These are phyloP conservation scores for Idaea aversata DNA, from an alignment of 2,888 invertebrate species.

Conservation along the genomic window DNA sequence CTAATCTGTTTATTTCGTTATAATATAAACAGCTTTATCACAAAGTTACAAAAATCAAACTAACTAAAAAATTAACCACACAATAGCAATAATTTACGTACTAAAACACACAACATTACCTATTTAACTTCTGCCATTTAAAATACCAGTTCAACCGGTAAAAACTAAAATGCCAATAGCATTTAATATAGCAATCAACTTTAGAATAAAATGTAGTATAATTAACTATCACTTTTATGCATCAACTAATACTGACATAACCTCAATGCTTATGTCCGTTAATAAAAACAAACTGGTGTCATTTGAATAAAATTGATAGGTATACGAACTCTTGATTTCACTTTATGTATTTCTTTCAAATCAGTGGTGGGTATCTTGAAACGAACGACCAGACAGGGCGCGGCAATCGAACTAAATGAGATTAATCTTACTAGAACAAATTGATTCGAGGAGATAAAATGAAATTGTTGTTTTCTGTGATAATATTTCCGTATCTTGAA, in stretches of 20 bases:
- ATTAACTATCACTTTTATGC: neutral
- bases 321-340: conserved; percentile 1
- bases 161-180: neutral
- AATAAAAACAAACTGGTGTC: neutral
- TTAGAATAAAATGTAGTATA: neutral
- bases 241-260: neutral
- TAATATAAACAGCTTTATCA: no score
- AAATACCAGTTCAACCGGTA: neutral
- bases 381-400: neutral
- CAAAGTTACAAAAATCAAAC: neutral
- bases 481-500: neutral
- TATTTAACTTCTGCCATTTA: neutral
- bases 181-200: neutral
- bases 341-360: neutral
- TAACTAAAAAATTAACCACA: neutral
- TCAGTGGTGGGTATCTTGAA: neutral
- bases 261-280: neutral
- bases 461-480: neutral
- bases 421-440: neutral
- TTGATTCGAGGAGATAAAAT: neutral
- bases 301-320: neutral
- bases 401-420: neutral
- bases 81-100: neutral
- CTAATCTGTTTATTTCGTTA: no score
- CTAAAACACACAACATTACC: neutral